phyloP scores from a whole-genome alignment of 92 coral and sea anemone species.

The Porites cylindrica region DNA sequence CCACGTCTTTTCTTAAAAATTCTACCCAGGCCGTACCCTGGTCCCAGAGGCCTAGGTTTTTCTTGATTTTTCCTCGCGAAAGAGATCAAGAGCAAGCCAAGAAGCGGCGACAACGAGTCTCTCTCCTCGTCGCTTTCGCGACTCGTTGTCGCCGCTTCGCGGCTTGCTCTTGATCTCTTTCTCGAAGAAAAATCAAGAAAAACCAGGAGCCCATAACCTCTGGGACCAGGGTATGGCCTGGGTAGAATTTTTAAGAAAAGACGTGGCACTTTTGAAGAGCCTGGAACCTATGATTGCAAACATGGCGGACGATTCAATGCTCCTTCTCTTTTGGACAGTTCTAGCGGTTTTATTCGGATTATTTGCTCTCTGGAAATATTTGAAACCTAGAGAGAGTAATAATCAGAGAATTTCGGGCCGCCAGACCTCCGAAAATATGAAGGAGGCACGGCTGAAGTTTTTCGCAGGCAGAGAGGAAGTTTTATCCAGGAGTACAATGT shows the following conservation, averaged over 20 bases:
- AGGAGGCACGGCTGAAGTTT: constrained; percentile 69
- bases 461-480: constrained; percentile 39
- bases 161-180: no score
- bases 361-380: constrained; percentile 82
- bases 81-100: no score
- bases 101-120: no score
- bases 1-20: not conserved
- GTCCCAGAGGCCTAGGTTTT: no score
- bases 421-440: constrained; percentile 30
- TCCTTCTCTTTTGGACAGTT: constrained; percentile 73
- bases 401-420: not conserved
- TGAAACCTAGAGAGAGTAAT: constrained; percentile 31
- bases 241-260: no score
- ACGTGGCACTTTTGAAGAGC: constrained; percentile 6
- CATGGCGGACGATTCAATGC: constrained; percentile 82
- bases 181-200: no score
- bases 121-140: no score
- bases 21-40: not conserved
- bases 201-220: no score
- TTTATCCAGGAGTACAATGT: not conserved
- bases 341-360: constrained; percentile 62
- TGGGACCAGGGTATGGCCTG: no score
- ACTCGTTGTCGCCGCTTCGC: no score
- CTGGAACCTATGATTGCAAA: constrained; percentile 49
- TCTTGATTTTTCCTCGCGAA: no score